Conservation (phyloP, 2,113 vertebrate genomes). For the Vombatus ursinus region DNA sequence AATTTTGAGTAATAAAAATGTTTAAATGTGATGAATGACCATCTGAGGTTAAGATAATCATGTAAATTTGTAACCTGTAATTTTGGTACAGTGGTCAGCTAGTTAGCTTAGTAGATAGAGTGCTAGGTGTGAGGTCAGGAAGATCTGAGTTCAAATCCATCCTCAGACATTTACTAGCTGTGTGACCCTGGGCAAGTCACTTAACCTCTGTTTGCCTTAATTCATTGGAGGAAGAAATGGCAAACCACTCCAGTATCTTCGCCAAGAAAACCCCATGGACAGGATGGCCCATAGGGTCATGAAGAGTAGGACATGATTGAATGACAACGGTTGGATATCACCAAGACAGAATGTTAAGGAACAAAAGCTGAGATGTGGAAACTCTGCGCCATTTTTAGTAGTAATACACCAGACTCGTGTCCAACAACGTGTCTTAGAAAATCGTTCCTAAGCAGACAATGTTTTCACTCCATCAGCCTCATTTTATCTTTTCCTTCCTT, state of each 20-base stretch:
- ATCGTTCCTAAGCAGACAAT: background rate
- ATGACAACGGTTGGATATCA: background rate
- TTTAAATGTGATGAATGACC: background rate
- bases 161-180: too few relatives aligned
- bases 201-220: too few relatives aligned
- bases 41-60: background rate
- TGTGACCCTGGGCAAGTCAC: too few relatives aligned
- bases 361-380: background rate
- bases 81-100: background rate
- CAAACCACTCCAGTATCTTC: too few relatives aligned
- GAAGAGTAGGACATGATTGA: too few relatives aligned
- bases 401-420: constrained; percentile 1
- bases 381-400: background rate
- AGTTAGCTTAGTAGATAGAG: background rate
- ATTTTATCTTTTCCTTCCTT: constrained; percentile 1
- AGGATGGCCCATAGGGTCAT: too few relatives aligned
- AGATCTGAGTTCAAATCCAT: too few relatives aligned
- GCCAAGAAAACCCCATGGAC: too few relatives aligned
- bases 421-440: background rate
- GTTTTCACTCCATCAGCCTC: background rate
- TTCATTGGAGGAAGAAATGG: too few relatives aligned
- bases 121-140: background rate
- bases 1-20: background rate
- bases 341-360: background rate
- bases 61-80: constrained; percentile 15